phyloP scores from a whole-genome alignment of 2,888 invertebrate species.

The Idaea aversata region DNA sequence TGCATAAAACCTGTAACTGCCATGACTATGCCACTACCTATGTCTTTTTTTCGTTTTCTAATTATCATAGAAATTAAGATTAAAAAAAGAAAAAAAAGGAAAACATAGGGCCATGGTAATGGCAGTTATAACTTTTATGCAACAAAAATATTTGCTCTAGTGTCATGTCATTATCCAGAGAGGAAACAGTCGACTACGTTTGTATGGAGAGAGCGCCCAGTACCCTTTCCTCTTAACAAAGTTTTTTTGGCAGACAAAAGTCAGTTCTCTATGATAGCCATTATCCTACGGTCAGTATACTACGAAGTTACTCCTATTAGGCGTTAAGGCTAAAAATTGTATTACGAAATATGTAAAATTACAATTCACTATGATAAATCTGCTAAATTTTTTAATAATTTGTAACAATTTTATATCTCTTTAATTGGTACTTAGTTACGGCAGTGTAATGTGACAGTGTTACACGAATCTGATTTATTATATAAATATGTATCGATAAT shows the following conservation, averaged over 20 bases:
- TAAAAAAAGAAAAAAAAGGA: too few relatives aligned
- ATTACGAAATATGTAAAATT: background rate
- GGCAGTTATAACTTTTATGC: too few relatives aligned
- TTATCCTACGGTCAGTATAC: background rate
- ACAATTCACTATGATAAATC: constrained; percentile 3
- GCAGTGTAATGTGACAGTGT: constrained; percentile 28
- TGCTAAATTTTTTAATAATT: constrained; percentile 6
- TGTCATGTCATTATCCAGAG: too few relatives aligned
- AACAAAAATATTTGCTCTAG: too few relatives aligned
- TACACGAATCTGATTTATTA: constrained; percentile 20
- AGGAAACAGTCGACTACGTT: too few relatives aligned
- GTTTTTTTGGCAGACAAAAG: background rate
- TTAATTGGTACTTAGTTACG: constrained; percentile 25
- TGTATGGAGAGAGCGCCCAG: too few relatives aligned
- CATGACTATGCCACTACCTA: too few relatives aligned
- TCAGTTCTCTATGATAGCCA: background rate
- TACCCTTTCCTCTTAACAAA: too few relatives aligned
- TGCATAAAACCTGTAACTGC: too few relatives aligned
- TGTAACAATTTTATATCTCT: constrained; percentile 9
- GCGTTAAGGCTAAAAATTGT: background rate
- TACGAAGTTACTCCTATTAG: background rate
- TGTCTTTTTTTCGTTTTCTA: too few relatives aligned
- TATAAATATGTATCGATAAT: constrained; percentile 5
- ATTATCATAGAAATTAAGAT: too few relatives aligned
- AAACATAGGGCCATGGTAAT: too few relatives aligned